Percentiles rank a stretch among this genome's conserved stretches.
Evolutionary conservation across 2,113 vertebrate genomes (phyloP).

Genomic region (Gobio gobio): DNA sequence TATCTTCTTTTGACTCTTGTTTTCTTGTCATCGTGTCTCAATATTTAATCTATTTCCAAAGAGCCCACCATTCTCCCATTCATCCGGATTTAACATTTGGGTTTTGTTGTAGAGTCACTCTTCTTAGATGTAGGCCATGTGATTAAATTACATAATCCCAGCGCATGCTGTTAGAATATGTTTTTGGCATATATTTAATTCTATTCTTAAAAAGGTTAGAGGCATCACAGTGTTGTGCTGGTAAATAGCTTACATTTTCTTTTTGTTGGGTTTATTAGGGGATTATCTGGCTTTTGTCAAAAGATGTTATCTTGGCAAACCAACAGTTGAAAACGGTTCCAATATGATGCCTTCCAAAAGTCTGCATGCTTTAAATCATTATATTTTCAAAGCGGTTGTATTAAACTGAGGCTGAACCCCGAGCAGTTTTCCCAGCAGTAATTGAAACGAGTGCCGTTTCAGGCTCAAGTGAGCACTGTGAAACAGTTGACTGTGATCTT

Average conservation of each 20-base stretch:
- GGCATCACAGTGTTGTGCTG: conserved; percentile 44
- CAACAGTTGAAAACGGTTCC: conserved; percentile 40
- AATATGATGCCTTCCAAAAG: conserved; percentile 36
- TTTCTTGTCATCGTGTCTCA: conserved; percentile 31
- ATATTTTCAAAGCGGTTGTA: conserved; percentile 17
- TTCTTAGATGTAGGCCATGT: conserved; percentile 48
- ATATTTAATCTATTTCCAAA: conserved; percentile 20
- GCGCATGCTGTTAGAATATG: conserved; percentile 53
- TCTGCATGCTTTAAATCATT: neutral
- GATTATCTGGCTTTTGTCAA: conserved; percentile 54
- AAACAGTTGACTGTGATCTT: neutral
- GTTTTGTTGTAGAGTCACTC: conserved; percentile 30
- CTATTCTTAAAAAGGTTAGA: conserved; percentile 53
- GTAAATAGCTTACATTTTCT: conserved; percentile 53
- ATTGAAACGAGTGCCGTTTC: conserved; percentile 2
- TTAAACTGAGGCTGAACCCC: neutral
- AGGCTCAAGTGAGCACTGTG: neutral
- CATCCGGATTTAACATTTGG: conserved; percentile 8
- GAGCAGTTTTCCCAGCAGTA: neutral
- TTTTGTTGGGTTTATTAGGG: conserved; percentile 54
- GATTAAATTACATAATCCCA: conserved; percentile 54
- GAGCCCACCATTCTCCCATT: conserved; percentile 26
- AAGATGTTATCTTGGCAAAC: conserved; percentile 38
- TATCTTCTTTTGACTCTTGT: conserved; percentile 39
- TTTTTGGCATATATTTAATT: conserved; percentile 51